Base-by-base conservation (phyloP, 2,113 vertebrate genomes). In the Mustela nigripes region DNA sequence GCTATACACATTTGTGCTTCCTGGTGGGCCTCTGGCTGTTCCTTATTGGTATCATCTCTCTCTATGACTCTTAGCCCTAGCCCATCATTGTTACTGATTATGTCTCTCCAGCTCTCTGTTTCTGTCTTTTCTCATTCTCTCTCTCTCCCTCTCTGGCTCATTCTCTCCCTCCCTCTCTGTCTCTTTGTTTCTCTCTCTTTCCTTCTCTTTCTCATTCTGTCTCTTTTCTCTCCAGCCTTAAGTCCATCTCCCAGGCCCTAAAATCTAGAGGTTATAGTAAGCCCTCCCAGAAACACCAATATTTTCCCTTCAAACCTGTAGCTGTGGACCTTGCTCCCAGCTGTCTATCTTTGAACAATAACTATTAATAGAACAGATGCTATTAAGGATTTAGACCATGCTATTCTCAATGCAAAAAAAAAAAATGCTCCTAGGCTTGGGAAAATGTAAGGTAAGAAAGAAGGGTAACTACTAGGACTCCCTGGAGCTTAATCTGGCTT, bases 361-460 rank as follows among this genome's bases (percentile, higher is more conserved):
- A 56, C 8, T 83, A 36, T 90, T 87, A 60, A 62, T 83, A 22
- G 18, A 86, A 94, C 24, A 92, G 60, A 69, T 36, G 31, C 50
- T 71, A 21, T 86, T 65, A 31, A 96, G 11, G 39, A 89, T 84
- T 96, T 76, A 62, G 18, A 28, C 11, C 15, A 58, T 1, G 16
- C 12, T 89, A 94, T 84, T 42, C 45, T 71, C 19, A 48, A 79
- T 78, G 16, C 16, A 62, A 48, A 73, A 73, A 45, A 58, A 24
- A 45, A 39, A 50, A 50, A 50, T 71, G 9, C 22, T 84, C 19
- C 45, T 74, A 76, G 26, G 10, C 63, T 93, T 97, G 36, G 39
- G 92, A 76, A 96, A 58, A 62, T 74, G 28, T 67, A 89, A 15
- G 53, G 16, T 67, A 91, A 42, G n/a, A 88, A 92, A 91, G 39